Evolutionary conservation across 2,113 vertebrate genomes (phyloP).

Genomic region (Nibea coibor): DNA sequence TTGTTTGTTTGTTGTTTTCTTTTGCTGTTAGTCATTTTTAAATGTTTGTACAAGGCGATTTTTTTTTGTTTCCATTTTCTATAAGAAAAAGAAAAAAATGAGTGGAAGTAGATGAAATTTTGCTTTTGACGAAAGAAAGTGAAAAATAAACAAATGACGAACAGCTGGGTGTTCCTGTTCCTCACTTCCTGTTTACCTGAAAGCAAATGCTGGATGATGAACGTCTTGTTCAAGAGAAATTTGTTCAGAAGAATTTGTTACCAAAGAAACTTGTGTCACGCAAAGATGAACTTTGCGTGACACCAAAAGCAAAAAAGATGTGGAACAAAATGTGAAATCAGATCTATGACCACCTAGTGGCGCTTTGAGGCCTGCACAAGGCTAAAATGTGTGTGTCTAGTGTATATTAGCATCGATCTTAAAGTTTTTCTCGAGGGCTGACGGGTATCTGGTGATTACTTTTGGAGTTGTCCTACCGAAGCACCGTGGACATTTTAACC

Average conservation of each 20-base stretch:
- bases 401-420: no score
- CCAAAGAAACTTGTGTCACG: background rate
- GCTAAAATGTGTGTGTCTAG: no score
- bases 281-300: background rate
- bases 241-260: background rate
- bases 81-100: slow-evolving; percentile 48
- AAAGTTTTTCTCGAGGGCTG: no score
- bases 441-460: no score
- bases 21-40: slow-evolving; percentile 54
- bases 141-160: slow-evolving; percentile 55
- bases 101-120: slow-evolving; percentile 26
- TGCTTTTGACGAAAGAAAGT: slow-evolving; percentile 55
- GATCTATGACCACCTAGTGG: background rate
- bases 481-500: no score
- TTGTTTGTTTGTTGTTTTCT: background rate
- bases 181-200: background rate
- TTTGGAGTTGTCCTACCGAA: no score
- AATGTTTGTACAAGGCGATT: slow-evolving; percentile 62
- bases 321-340: background rate
- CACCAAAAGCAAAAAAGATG: background rate
- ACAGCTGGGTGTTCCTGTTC: background rate
- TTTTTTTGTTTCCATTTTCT: slow-evolving; percentile 61
- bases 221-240: background rate
- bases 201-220: background rate
- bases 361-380: background rate